These are phyloP conservation scores for Tryphoninae sp. DNA, from an alignment of 2,888 invertebrate species.

Conservation along the genomic window DNA sequence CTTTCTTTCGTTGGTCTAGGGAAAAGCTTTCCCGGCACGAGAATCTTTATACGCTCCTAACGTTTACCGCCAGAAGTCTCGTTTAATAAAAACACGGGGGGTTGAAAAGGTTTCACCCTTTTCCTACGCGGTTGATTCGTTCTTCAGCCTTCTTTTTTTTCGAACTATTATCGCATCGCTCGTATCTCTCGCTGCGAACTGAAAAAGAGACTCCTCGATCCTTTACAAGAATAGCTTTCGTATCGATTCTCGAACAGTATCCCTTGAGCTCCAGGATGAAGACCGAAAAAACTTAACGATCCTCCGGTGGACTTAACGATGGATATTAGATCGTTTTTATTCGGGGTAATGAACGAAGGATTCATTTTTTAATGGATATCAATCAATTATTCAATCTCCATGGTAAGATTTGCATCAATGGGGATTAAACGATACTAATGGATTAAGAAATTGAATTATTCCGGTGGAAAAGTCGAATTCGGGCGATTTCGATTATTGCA, in stretches of 20 bases:
- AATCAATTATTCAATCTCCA: no score
- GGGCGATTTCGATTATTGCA: no score
- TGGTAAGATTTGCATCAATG: no score
- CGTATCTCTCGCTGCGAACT: background rate
- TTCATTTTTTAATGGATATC: background rate
- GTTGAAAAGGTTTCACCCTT: slow-evolving; percentile 24
- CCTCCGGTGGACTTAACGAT: background rate
- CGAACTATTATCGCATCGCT: background rate
- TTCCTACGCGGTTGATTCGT: background rate
- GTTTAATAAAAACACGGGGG: background rate
- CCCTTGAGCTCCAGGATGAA: background rate
- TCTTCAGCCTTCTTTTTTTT: background rate
- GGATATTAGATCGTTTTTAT: background rate
- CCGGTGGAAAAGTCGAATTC: no score
- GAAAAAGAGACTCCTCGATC: background rate
- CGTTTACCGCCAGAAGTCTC: background rate
- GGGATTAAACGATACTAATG: background rate
- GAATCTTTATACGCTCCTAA: background rate
- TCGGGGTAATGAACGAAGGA: background rate
- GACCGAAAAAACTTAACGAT: background rate
- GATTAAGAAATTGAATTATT: background rate
- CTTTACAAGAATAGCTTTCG: background rate
- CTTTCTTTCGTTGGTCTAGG: background rate
- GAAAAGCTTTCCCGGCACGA: slow-evolving; percentile 3
- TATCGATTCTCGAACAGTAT: background rate